Base-by-base conservation (phyloP, 2,888 invertebrate genomes). In the Acheta domesticus region DNA sequence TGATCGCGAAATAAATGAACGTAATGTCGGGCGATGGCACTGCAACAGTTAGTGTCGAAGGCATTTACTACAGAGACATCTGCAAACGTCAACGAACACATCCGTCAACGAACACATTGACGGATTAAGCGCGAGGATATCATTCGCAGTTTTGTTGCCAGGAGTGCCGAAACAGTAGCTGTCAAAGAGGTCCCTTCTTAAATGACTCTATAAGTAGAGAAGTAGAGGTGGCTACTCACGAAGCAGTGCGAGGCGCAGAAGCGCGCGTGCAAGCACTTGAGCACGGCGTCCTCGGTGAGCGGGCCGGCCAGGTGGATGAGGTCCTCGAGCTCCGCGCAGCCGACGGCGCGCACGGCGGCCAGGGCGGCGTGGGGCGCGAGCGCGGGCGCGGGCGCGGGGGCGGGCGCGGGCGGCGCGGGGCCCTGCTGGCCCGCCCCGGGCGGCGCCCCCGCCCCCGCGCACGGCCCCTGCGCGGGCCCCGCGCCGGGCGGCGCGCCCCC, bases 241-340 rank as follows among this genome's bases (percentile, higher is more conserved):
- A 95, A 96, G 86, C 94, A 95, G 85, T 94, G 93, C 84, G 93
- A 92, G 83, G 93, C 93, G 85, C 92, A 92, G 89, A 97, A 97
- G 85, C 97, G 90, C 14, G 96, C 93, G 86, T 97, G 96, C 83
- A 98, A 91, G 85, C 96, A 95, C 86, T 95, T 93, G 88, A 97
- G 93, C 77, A 97, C 94, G 80, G 96, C 96, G 87, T 97, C 96
- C 88, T 98, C 97, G 62, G 96, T 97, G 84, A 97, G 91, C 79
- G 97, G 97, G 62, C 96, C 96, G 77, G 94, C 92, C 85, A 97
- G 89, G 88, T 97, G 96, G 86, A 97, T 97, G 84, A 97, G 91
- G 89, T 97, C 97, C 85, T 96, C 94, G 86, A 95, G 78, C 48
- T 82, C 81, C 5, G 81, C 79, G 77, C 80, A 80, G 74, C 82